Evolutionary conservation across 2,113 vertebrate genomes (phyloP).

Genomic region (Ictidomys tridecemlineatus): DNA sequence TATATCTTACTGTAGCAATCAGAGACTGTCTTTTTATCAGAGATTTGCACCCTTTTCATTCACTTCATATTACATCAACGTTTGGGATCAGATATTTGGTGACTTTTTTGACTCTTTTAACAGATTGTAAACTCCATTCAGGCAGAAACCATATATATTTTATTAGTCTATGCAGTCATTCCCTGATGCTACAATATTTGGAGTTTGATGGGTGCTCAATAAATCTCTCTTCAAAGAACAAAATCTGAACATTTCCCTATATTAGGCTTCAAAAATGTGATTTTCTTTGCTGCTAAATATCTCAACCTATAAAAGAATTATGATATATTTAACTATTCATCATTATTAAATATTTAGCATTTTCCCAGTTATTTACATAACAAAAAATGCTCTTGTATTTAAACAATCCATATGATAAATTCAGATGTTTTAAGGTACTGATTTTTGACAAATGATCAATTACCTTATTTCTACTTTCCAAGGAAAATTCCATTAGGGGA

Average conservation of each 20-base stretch:
- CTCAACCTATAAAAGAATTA: background rate
- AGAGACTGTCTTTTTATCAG: background rate
- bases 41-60: background rate
- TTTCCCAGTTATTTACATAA: background rate
- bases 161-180: background rate
- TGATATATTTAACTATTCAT: background rate
- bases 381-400: background rate
- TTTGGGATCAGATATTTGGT: background rate
- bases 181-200: background rate
- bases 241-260: background rate
- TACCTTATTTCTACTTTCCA: slow-evolving; percentile 27
- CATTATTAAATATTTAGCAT: background rate
- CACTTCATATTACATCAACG: background rate
- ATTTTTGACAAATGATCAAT: slow-evolving; percentile 45
- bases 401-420: background rate
- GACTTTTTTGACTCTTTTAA: background rate
- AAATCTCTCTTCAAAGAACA: background rate
- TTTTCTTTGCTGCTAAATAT: slow-evolving; percentile 41
- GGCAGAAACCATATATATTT: background rate
- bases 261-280: background rate
- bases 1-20: background rate
- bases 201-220: background rate
- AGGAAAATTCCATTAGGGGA: background rate
- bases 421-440: background rate
- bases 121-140: background rate